Base-by-base conservation (phyloP, 2,113 vertebrate species). In the Phylloscopus whistleri region DNA sequence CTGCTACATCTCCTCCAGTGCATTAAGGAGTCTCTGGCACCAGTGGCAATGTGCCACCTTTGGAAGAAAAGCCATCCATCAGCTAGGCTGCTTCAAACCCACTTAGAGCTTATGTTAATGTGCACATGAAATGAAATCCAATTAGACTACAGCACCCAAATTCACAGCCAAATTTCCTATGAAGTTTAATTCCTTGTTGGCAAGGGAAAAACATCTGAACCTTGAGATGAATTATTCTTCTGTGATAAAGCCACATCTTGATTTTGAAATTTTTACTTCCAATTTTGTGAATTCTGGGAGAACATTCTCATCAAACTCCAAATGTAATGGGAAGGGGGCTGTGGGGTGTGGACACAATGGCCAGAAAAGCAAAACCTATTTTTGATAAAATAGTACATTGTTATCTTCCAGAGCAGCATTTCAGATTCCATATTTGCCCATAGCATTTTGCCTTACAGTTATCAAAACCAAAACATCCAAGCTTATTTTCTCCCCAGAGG, bases 281-380 rank as follows among this genome's bases (percentile, higher is more conserved):
- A 5, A 27, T 62, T 85, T 58, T 17, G 48, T 33, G 2, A 64
- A 28, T 85, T 85, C 26, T 19, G 55, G 28, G 9, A 84, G 15
- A 56, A 62, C 4, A 14, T 55, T 66, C 31, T 77, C 21, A 81
- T 4, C n/a, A 37, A 24, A 53, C 8, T 30, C 20, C 2, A 28
- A 39, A 7, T 9, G 4, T 23, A n/a, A 48, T 3, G 5, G 16
- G 8, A 5, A 26, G 8, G 17, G 7, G 5, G 4, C 27, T 59
- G 21, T 31, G 24, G 37, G 2, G 4, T 26, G n/a, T 27, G 37
- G 22, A 46, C 11, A 22, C 2, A 1, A 27, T 8, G 39, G 16
- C 9, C 3, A 37, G 33, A 72, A 58, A 55, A 11, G 2, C 13
- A 76, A 70, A 30, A 7, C 3, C 6, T 20, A 13, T 70, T 69